Base-by-base conservation (phyloP, 2,113 vertebrate species). In the Strix uralensis region DNA sequence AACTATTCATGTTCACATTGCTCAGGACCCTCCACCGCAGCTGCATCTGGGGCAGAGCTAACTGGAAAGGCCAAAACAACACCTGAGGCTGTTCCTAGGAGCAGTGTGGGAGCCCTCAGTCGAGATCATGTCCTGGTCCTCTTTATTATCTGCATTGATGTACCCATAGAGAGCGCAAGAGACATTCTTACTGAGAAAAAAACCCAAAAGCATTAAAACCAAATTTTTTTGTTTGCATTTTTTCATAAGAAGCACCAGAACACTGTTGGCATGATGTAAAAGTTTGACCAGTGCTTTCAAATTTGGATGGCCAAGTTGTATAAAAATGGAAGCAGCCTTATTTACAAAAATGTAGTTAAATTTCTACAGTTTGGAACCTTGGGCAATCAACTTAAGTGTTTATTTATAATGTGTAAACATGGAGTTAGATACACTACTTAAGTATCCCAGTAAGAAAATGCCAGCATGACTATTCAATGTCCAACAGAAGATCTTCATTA, bases 201-300 rank as follows among this genome's bases (percentile, higher is more conserved):
- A 5, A 10, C 1, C 1, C 19, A 3, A n/a, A 92, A 63, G 9
- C 15, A 55, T 49, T 69, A 62, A 55, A 70, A 5, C 1, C 1
- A 0, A 40, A 1, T 15, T 16, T 21, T 42, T 63, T 57, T 38
- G 19, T 38, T 77, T 34, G 30, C 2, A 11, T 20, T 71, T 88
- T 63, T 86, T 46, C 42, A 30, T 21, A 62, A 74, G 73, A 84
- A 36, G 6, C 34, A 85, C 9, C 15, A 81, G 72, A 51, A 3
- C 9, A 19, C 7, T 77, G 19, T 15, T 79, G 19, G 8, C 29
- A 75, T 42, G 21, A 77, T 72, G 10, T 27, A 36, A 67, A 90
- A 44, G 17, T 11, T 42, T 65, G 12, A 30, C 52, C 21, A 67
- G 14, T 49, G 38, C 40, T 92, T 71, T 94, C 38, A 67, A 71